These are phyloP conservation scores for Nemoura dubitans DNA, from an alignment of 2,888 invertebrate species.

Conservation along the genomic window DNA sequence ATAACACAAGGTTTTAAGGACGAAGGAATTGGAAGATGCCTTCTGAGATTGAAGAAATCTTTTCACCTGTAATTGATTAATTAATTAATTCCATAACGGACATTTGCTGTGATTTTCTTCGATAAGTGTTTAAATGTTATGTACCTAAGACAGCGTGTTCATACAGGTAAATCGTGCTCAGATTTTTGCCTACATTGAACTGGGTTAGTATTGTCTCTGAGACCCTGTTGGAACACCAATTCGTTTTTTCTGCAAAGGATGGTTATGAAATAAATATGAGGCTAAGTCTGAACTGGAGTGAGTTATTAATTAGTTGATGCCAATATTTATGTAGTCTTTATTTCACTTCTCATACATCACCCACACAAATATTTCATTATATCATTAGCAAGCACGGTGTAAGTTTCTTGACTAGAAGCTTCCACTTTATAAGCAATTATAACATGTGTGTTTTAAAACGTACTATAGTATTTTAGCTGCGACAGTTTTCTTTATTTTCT, in stretches of 20 bases:
- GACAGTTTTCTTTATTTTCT: conserved; percentile 44
- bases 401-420: conserved; percentile 52
- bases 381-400: conserved; percentile 51
- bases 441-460: conserved; percentile 31
- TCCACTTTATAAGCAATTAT: conserved; percentile 49
- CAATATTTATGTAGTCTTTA: conserved; percentile 52
- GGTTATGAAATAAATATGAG: not conserved
- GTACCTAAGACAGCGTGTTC: too few species aligned
- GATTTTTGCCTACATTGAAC: too few species aligned
- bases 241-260: not conserved
- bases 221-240: not conserved
- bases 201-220: not conserved
- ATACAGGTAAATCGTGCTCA: too few species aligned
- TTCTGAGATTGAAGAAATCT: not conserved
- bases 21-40: too few species aligned
- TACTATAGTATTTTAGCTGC: conserved; percentile 20
- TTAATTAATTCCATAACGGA: not conserved
- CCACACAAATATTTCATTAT: conserved; percentile 59
- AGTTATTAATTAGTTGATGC: not conserved
- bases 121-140: too few species aligned
- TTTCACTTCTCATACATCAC: conserved; percentile 63
- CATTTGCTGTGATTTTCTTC: not conserved
- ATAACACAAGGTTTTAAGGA: conserved; percentile 78
- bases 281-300: not conserved
- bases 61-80: too few species aligned